These are phyloP conservation scores for Galerucella pusilla DNA, from an alignment of 2,888 invertebrate species.

Conservation along the genomic window DNA sequence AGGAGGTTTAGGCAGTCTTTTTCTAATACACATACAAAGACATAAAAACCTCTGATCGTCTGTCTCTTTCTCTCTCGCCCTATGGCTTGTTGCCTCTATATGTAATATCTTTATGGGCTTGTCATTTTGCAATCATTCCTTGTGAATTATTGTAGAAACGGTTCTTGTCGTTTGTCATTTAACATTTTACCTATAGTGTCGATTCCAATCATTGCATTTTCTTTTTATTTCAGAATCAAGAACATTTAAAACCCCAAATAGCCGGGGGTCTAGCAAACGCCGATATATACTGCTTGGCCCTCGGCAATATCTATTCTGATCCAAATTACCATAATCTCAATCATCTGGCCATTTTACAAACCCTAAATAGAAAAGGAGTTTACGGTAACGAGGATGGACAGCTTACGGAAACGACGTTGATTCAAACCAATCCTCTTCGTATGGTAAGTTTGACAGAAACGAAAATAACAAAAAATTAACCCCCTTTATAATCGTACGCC, in stretches of 20 bases:
- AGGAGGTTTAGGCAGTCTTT: too few species aligned
- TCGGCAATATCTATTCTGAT: slow-evolving; percentile 96
- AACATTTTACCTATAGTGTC: too few species aligned
- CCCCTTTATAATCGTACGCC: too few species aligned
- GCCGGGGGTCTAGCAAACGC: slow-evolving; percentile 92
- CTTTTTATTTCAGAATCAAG: slow-evolving; percentile 78
- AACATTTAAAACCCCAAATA: slow-evolving; percentile 93
- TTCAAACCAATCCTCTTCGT: slow-evolving; percentile 94
- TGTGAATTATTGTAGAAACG: too few species aligned
- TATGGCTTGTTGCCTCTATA: too few species aligned
- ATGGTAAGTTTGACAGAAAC: slow-evolving; percentile 73
- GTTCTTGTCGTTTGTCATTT: too few species aligned
- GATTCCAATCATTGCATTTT: neutral
- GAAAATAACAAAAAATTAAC: too few species aligned
- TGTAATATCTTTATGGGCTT: too few species aligned
- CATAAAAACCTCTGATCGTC: too few species aligned
- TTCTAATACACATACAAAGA: too few species aligned
- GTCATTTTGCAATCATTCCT: too few species aligned
- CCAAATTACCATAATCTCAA: slow-evolving; percentile 96
- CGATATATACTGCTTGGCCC: slow-evolving; percentile 92
- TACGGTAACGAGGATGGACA: slow-evolving; percentile 87
- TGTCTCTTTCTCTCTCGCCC: too few species aligned
- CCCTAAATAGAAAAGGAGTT: slow-evolving; percentile 90
- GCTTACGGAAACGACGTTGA: slow-evolving; percentile 94
- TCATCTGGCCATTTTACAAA: slow-evolving; percentile 95